A percentile compares a stretch with the other conserved stretches of the same genome.
Conservation (phyloP, 1,140 invertebrate species). For the Lamellibrachia luymesi region DNA sequence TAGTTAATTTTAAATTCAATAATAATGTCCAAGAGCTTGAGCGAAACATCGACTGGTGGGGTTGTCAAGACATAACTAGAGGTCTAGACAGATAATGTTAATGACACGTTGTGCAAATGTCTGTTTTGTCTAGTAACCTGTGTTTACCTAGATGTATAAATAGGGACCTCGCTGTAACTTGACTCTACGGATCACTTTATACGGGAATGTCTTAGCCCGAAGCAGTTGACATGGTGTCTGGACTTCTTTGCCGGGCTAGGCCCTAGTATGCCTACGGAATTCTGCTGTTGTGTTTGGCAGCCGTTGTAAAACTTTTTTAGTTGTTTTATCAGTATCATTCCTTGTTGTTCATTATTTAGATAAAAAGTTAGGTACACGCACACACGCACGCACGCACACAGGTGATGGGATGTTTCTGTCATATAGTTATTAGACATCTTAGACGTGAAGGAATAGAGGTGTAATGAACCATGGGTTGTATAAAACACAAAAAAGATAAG, state of each 20-base stretch:
- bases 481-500: neutral
- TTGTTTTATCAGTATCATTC: too few relatives aligned
- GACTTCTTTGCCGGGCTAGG: neutral
- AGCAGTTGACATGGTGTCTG: neutral
- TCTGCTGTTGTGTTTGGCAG: neutral
- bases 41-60: too few relatives aligned
- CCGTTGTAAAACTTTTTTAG: neutral
- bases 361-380: too few relatives aligned
- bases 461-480: neutral
- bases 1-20: too few relatives aligned
- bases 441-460: neutral
- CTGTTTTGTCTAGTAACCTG: neutral
- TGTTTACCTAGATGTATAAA: neutral
- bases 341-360: too few relatives aligned
- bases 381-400: neutral
- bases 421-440: neutral
- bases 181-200: neutral
- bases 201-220: neutral
- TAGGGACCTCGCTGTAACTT: neutral
- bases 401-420: neutral
- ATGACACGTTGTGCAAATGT: neutral
- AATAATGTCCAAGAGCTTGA: too few relatives aligned
- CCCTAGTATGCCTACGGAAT: neutral
- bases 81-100: neutral
- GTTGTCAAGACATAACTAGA: neutral